A percentile compares a stretch with the other conserved stretches of the same genome.
Conservation (phyloP, 1,140 invertebrate genomes). For the Palaemon carinicauda region DNA sequence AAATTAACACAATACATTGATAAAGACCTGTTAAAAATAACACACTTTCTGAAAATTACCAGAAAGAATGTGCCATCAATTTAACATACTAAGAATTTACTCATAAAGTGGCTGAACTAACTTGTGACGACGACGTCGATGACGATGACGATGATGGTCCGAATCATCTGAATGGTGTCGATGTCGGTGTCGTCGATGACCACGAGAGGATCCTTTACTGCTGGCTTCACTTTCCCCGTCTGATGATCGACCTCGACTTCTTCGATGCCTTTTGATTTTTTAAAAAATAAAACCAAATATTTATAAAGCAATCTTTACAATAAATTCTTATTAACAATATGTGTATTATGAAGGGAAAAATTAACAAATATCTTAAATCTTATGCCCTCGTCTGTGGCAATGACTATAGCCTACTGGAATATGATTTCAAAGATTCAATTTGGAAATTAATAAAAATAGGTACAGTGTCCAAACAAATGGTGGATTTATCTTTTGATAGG, state of each 20-base stretch:
- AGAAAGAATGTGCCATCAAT: not conserved
- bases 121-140: constrained; percentile 59
- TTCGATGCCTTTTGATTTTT: constrained; percentile 58
- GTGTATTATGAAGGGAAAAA: not conserved
- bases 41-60: not conserved
- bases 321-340: not conserved
- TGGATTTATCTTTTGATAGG: too few species aligned
- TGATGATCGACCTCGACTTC: constrained; percentile 51
- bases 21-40: too few species aligned
- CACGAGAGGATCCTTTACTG: constrained; percentile 52
- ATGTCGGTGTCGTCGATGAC: constrained; percentile 45
- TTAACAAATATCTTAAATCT: too few species aligned
- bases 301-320: not conserved
- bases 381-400: too few species aligned
- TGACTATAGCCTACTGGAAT: too few species aligned
- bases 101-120: constrained; percentile 18
- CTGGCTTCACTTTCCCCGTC: constrained; percentile 57
- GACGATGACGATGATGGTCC: constrained; percentile 54
- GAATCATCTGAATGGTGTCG: constrained; percentile 51
- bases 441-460: too few species aligned
- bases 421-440: too few species aligned
- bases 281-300: not conserved
- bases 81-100: too few species aligned
- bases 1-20: too few species aligned
- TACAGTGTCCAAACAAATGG: too few species aligned